phyloP scores from a whole-genome alignment of 2,888 invertebrate genomes.

The Orthosia cruda region DNA sequence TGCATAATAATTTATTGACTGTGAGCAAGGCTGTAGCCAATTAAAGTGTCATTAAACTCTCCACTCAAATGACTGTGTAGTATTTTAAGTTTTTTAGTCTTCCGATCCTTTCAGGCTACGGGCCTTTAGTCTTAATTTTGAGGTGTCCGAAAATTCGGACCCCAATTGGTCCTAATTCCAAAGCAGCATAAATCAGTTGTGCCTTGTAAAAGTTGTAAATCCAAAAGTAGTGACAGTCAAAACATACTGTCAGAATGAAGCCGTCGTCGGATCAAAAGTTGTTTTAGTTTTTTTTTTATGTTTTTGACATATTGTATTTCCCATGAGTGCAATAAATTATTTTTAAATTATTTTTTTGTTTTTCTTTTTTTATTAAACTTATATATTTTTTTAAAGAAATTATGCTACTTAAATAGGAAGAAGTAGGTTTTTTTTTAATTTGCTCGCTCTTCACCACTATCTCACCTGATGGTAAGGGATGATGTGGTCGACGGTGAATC shows the following conservation, averaged over 20 bases:
- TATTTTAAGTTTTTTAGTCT: slow-evolving; percentile 48
- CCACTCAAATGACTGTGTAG: slow-evolving; percentile 33
- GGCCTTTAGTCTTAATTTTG: background rate
- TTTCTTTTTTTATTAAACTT: background rate
- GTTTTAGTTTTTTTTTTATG: background rate
- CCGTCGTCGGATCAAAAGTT: background rate
- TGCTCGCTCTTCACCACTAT: too few species aligned
- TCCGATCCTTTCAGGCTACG: slow-evolving; percentile 24
- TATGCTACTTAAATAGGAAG: background rate
- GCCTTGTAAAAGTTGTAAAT: slow-evolving; percentile 19
- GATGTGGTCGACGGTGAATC: too few species aligned
- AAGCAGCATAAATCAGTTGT: slow-evolving; percentile 2
- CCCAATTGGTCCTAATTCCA: background rate
- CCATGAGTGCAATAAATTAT: background rate
- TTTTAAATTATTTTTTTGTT: background rate
- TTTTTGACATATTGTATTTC: background rate
- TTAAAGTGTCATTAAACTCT: slow-evolving; percentile 36
- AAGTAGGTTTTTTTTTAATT: too few species aligned
- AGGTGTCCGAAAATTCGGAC: background rate
- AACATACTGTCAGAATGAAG: background rate
- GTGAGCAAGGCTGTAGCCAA: slow-evolving; percentile 8
- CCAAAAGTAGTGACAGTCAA: background rate
- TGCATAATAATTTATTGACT: slow-evolving; percentile 10
- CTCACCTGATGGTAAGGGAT: too few species aligned
- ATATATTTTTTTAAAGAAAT: background rate